phyloP scores from a whole-genome alignment of 1,140 invertebrate genomes.

The Pararge aegeria region DNA sequence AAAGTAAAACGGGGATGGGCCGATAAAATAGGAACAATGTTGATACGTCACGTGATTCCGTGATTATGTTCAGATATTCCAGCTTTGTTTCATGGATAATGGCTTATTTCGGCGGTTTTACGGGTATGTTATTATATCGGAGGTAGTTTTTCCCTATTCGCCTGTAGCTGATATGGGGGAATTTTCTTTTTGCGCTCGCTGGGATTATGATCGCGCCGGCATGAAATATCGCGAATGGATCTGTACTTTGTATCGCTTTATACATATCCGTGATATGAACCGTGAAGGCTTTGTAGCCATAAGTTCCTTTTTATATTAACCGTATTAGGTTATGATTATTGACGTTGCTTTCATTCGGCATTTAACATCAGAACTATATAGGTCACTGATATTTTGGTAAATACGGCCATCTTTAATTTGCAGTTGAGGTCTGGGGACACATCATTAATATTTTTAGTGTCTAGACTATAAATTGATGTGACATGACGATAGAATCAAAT shows the following conservation, averaged over 20 bases:
- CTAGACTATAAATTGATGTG: too few relatives aligned
- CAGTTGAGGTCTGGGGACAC: too few relatives aligned
- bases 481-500: too few relatives aligned
- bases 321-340: not conserved
- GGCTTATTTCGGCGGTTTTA: constrained; percentile 21
- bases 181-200: constrained; percentile 16
- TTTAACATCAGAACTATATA: too few relatives aligned
- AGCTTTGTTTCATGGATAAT: constrained; percentile 27
- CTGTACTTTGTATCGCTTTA: not conserved
- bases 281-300: not conserved
- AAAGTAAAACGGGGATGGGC: constrained; percentile 35
- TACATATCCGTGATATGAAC: not conserved
- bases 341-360: too few relatives aligned
- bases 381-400: too few relatives aligned
- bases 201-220: constrained; percentile 18
- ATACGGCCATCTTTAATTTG: too few relatives aligned
- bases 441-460: too few relatives aligned
- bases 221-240: constrained; percentile 10
- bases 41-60: constrained; percentile 38
- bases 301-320: not conserved
- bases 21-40: constrained; percentile 41
- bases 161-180: constrained; percentile 9
- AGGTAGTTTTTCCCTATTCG: constrained; percentile 17
- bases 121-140: constrained; percentile 13
- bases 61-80: constrained; percentile 33